These are phyloP conservation scores for Trachythela sp. DNA, from an alignment of 64 coral and sea anemone genomes.

Conservation along the genomic window DNA sequence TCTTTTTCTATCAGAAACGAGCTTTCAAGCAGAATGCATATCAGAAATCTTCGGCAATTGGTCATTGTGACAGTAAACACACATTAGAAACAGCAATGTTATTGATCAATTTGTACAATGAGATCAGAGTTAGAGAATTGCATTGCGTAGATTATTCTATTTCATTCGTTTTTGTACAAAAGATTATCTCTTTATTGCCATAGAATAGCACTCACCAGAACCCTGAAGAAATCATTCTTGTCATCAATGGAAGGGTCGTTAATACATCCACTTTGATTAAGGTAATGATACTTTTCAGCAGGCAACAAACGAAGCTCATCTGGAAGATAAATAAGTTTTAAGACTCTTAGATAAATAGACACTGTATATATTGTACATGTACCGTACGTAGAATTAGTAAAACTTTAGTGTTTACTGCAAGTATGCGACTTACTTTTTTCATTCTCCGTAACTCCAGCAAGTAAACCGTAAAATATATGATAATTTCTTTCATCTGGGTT, in stretches of 20 bases:
- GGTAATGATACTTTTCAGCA: slow-evolving; percentile 84
- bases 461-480: slow-evolving; percentile 90
- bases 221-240: slow-evolving; percentile 79
- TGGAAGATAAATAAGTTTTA: not conserved
- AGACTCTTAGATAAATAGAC: too few species aligned
- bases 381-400: not conserved
- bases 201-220: slow-evolving; percentile 55
- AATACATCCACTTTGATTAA: slow-evolving; percentile 87
- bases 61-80: too few species aligned
- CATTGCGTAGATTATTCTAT: too few species aligned
- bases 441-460: slow-evolving; percentile 77
- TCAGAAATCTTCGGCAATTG: too few species aligned
- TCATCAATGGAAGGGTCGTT: slow-evolving; percentile 92
- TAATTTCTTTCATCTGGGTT: slow-evolving; percentile 97
- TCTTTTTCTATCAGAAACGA: too few species aligned
- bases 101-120: not conserved
- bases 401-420: too few species aligned
- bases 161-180: too few species aligned
- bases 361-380: not conserved
- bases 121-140: not conserved
- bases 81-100: too few species aligned
- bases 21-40: too few species aligned
- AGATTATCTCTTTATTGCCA: too few species aligned
- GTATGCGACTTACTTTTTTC: slow-evolving; percentile 99
- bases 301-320: slow-evolving; percentile 70